Evolutionary conservation across 2,113 vertebrate species (phyloP).

Genomic region (Odontophorus gujanensis): DNA sequence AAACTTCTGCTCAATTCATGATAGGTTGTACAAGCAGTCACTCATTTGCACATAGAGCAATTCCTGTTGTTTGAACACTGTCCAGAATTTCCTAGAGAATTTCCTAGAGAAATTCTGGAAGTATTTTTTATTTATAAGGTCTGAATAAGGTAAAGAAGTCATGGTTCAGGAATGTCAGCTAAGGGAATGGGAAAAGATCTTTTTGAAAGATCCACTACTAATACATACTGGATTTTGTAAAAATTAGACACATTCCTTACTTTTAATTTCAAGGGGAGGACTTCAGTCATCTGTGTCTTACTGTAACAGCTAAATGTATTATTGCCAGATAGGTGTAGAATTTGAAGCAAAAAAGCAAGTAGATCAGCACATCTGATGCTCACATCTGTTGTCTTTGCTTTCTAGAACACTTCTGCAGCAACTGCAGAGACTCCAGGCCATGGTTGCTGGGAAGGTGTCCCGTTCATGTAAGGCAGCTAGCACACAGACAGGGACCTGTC

Average conservation of each 20-base stretch:
- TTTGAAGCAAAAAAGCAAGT: neutral
- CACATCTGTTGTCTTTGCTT: neutral
- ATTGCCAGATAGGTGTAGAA: neutral
- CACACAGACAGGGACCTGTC: constrained; percentile 95
- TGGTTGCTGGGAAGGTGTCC: constrained; percentile 92
- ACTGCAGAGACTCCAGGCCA: constrained; percentile 92
- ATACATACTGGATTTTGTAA: neutral
- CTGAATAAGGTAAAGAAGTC: neutral
- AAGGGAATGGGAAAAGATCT: neutral
- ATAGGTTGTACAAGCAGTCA: neutral
- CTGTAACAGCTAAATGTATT: neutral
- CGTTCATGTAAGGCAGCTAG: constrained; percentile 90
- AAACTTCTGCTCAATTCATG: neutral
- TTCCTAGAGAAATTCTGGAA: neutral
- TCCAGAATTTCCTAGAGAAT: neutral
- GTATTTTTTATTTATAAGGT: neutral
- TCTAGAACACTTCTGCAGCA: constrained; percentile 95
- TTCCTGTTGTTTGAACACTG: neutral
- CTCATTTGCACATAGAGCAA: neutral
- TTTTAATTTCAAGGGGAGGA: neutral
- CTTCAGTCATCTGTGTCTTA: neutral
- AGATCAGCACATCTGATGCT: neutral
- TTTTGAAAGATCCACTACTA: neutral
- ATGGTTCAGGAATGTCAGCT: neutral
- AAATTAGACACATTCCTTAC: neutral